Evolutionary conservation across 2,797 vertebrate species (phyloP), one percentile per base, ranked within the genome.

Genomic region (Sebastes steindachneri): DNA sequence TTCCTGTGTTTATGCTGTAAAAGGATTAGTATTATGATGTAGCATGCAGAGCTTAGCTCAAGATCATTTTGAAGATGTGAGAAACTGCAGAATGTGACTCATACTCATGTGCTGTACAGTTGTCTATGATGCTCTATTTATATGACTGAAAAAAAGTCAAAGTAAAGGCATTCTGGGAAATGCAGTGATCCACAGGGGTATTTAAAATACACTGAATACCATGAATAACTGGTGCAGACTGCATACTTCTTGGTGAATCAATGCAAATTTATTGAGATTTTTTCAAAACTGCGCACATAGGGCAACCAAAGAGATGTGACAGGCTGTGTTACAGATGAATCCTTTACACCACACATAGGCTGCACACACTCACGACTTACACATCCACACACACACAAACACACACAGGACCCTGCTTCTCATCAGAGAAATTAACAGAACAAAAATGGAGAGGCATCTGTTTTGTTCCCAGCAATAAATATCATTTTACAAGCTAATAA

Each of bases 11-110:
- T 9, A 68, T 59, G 35, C 25, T 73, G 10, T 68, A 29, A 55
- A 77, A 66, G 1, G 29, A 80, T 81, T 60, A 45, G 19, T 48
- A 58, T 4, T 48, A 63, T 3, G 17, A 33, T 19, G 15, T 6
- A 19, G 10, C 51, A 2, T 54, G 41, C 8, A 12, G 7, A 25
- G 17, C 2, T 77, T 51, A 73, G 26, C 11, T 66, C 9, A 14
- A 75, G 29, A 66, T 66, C 55, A 54, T 86, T 60, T 83, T 17
- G 51, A 26, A 23, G 9, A 45, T 21, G 33, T 19, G 25, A 48
- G 26, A 37, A 26, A 80, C 75, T 21, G 23, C 58, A 65, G 53
- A 28, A 28, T 67, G 53, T 86, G 75, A 85, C 57, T 80, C 77
- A 68, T 41, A 58, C 68, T 63, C 67, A 73, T 65, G 58, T 48